Conservation (phyloP, 2,797 vertebrate genomes). For the Crax fasciolata region DNA sequence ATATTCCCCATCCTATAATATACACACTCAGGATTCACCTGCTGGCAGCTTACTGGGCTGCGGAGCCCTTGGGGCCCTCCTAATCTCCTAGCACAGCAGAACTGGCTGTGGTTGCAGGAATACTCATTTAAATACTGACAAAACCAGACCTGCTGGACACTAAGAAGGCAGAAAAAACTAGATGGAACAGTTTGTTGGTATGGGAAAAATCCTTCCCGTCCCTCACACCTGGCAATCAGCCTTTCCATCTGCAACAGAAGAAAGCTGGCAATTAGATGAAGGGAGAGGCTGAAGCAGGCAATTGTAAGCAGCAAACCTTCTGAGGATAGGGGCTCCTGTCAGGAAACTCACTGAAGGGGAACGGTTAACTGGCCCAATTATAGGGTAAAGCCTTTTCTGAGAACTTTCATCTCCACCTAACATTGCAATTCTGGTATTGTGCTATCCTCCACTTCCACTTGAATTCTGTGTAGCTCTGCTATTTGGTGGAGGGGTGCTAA, state of each 20-base stretch:
- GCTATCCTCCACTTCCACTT: accelerated
- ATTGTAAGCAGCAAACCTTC: constrained; percentile 50
- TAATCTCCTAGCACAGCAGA: not conserved
- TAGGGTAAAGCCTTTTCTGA: constrained; percentile 49
- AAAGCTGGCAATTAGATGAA: constrained; percentile 35
- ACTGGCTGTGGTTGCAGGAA: not conserved
- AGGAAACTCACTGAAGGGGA: constrained; percentile 65
- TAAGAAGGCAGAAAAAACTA: not conserved
- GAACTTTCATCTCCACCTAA: constrained; percentile 45
- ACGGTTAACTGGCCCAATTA: constrained; percentile 62
- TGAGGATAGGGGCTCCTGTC: constrained; percentile 56
- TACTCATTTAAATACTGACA: not conserved
- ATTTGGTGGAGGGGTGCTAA: not conserved
- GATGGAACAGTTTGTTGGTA: not conserved
- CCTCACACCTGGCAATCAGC: constrained; percentile 47
- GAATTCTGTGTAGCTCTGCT: not conserved
- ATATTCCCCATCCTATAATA: not conserved
- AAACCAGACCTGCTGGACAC: not conserved
- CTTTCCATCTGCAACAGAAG: constrained; percentile 38
- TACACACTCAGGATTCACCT: not conserved
- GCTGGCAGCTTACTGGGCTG: not conserved
- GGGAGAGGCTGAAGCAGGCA: constrained; percentile 32
- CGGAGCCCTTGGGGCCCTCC: not conserved
- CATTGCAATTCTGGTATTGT: constrained; percentile 9
- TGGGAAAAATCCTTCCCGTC: not conserved